Base-by-base conservation (phyloP, 2,113 vertebrate species). In the Casuarius casuarius region DNA sequence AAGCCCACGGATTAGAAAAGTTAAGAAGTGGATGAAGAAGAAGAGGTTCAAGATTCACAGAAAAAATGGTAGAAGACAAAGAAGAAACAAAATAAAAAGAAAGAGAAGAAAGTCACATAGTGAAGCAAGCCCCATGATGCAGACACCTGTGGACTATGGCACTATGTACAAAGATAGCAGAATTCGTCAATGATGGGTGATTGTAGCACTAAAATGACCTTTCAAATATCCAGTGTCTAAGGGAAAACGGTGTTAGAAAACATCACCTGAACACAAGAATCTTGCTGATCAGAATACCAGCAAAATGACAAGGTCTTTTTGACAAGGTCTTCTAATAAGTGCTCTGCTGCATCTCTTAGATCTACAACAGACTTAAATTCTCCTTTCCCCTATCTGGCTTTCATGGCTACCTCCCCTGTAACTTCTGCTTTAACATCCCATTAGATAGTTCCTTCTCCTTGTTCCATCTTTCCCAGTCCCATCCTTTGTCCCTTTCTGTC, bases 11-110 rank as follows among this genome's bases (percentile, higher is more conserved):
- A 97, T 95, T 21, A 97, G 15, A 46, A 73, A 65, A 68, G 12
- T 98, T 38, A 95, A 94, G 84, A 97, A 79, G 56, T 97, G 96
- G 93, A 96, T 98, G 94, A 95, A 94, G 91, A 93, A 38, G n/a
- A 91, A 90, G 17, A 88, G 75, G n/a, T 79, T 79, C 51, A 96
- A 89, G 91, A 80, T 74, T 81, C 77, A 17, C 23, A 63, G 67
- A 8, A 95, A 49, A 20, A 88, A 83, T n/a, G 22, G 22, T 52
- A 49, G 62, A 90, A 97, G 86, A 80, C 95, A 83, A 16, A 95
- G 59, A 86, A 95, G 74, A 89, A 40, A 1, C 12, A 84, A 61
- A 91, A 80, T 7, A 78, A 54, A 38, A n/a, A 88, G 72, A 49
- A 33, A 48, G 6, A 35, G n/a, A 61, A 38, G 17, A 68, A 46